phyloP scores from a whole-genome alignment of 2,113 vertebrate species.

The Emydocephalus ijimae region DNA sequence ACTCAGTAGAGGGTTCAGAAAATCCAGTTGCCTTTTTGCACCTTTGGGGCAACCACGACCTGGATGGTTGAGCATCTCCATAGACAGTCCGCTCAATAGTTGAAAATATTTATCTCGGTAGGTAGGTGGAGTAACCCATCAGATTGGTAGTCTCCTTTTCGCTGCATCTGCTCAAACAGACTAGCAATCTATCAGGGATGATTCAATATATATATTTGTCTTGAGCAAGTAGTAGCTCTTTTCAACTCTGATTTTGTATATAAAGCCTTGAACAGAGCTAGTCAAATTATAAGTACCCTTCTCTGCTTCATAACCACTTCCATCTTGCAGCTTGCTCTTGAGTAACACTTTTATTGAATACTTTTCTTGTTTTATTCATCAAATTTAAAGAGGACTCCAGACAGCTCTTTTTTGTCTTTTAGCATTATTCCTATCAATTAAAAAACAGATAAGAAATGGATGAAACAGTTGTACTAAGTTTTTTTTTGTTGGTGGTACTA shows the following conservation, averaged over 20 bases:
- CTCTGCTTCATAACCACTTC: background rate
- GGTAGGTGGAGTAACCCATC: background rate
- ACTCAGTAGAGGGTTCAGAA: background rate
- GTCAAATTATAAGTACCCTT: background rate
- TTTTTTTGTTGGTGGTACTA: background rate
- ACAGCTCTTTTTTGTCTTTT: background rate
- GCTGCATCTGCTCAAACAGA: background rate
- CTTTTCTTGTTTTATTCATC: background rate
- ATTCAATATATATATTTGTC: background rate
- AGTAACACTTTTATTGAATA: background rate
- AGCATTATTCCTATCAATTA: background rate
- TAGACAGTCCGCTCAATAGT: background rate
- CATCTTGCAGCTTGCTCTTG: background rate
- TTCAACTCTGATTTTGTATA: background rate
- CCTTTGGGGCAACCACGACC: too few relatives aligned
- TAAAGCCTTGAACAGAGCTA: background rate
- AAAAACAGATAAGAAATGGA: background rate
- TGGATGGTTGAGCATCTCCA: too few relatives aligned
- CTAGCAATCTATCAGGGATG: background rate
- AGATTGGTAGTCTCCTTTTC: background rate
- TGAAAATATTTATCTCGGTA: background rate
- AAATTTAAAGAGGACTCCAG: background rate
- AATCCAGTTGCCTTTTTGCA: too few relatives aligned
- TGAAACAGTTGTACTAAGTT: background rate
- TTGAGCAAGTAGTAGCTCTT: background rate